Base-by-base conservation (phyloP, 2,888 invertebrate species). In the Rhodophaea formosa region DNA sequence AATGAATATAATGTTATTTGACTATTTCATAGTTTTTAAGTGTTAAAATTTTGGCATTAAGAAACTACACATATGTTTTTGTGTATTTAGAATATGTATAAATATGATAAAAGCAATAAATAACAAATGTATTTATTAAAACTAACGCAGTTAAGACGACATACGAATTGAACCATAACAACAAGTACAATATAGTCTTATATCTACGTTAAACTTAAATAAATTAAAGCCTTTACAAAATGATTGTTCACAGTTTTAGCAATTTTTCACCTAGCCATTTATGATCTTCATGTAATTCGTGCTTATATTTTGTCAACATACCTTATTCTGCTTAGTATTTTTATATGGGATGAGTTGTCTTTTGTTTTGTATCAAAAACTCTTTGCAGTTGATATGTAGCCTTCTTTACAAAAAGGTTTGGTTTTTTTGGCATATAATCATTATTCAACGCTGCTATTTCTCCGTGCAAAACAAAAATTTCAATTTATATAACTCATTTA, bases 171-270 rank as follows among this genome's bases (percentile, higher is more conserved):
- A 14, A 53, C 69, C 63, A 64, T 49, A 56, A 47, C 16, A 47
- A 56, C 49, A 56, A 39, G 49, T 49, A 65, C 67, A 68, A 69
- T 60, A 51, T 56, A 57, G 35, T 60, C 60, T 61, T 65, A 68
- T 62, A 70, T 72, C 63, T 75, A 78, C 72, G 75, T 80, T 81
- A 71, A 75, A 74, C 80, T 82, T 84, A 84, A 79, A 80, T 77
- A 81, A 80, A 84, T 84, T 84, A 84, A 84, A 84, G 83, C 84
- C 81, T 80, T 83, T 76, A 76, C 70, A 78, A 66, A 62, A 47
- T 35, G 7, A 47, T 47, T 47, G 23, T 46, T 46, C 23, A 23
- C 12, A 35, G 3, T 35, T 35, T 12, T 39, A 39, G 39, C 12
- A 39, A 39, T 12, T 5, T 8, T n/a, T 39, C n/a, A 12, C 23